These are phyloP conservation scores for Drosophila willistoni DNA, from an alignment of 1,140 invertebrate species.

Conservation along the genomic window DNA sequence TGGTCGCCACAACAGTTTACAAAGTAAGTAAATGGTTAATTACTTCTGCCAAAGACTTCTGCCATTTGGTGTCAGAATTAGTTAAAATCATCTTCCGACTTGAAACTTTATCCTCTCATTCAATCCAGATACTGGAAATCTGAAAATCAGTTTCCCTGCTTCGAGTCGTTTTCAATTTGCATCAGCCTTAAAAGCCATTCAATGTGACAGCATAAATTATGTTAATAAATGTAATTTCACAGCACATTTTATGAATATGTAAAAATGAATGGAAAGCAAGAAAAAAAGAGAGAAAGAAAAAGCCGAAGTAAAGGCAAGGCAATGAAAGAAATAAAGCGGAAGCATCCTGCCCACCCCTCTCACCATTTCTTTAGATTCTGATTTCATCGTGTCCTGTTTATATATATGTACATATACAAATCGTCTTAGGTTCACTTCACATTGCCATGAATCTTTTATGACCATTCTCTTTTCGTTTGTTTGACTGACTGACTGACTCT, in stretches of 20 bases:
- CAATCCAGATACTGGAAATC: background rate
- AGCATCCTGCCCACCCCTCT: slow-evolving; percentile 9
- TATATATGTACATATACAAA: slow-evolving; percentile 45
- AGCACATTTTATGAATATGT: slow-evolving; percentile 78
- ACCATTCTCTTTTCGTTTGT: slow-evolving; percentile 30
- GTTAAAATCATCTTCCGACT: too few species aligned
- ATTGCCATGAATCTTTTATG: slow-evolving; percentile 72
- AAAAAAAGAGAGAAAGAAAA: slow-evolving; percentile 20
- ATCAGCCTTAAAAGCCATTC: slow-evolving; percentile 70
- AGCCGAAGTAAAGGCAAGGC: slow-evolving; percentile 30
- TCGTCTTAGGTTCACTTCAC: slow-evolving; percentile 70
- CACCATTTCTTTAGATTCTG: slow-evolving; percentile 18
- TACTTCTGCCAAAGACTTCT: too few species aligned
- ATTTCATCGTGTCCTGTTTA: slow-evolving; percentile 42
- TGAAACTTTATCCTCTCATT: background rate
- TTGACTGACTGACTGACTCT: slow-evolving; percentile 45
- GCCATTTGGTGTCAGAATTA: too few species aligned
- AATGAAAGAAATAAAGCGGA: slow-evolving; percentile 20
- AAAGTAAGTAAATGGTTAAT: slow-evolving; percentile 57
- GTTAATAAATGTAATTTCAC: slow-evolving; percentile 79
- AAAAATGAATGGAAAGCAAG: slow-evolving; percentile 39
- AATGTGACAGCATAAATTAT: slow-evolving; percentile 82
- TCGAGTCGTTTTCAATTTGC: slow-evolving; percentile 66
- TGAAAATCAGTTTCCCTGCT: background rate
- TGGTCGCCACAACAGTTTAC: slow-evolving; percentile 73